A percentile compares a stretch with the other conserved stretches of the same genome.
These are phyloP conservation scores for Ephestia elutella DNA, from an alignment of 1,140 invertebrate genomes.

Conservation along the genomic window DNA sequence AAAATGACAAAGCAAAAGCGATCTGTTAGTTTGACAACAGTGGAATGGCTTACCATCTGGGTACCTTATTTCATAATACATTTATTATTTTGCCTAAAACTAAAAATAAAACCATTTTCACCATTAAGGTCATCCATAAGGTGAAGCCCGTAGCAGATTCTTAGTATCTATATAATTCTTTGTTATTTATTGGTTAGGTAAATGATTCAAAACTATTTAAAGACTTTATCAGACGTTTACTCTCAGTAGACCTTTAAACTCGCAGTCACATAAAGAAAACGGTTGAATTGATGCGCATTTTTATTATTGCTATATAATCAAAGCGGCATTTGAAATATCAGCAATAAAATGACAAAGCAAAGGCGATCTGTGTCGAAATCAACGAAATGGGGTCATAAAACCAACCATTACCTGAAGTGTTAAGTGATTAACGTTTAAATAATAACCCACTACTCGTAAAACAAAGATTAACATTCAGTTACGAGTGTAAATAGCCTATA, in stretches of 20 bases:
- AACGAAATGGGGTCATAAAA: slow-evolving; percentile 33
- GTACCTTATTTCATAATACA: no score
- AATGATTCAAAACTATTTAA: not conserved
- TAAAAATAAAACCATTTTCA: no score
- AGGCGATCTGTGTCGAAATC: slow-evolving; percentile 11
- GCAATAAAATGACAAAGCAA: not conserved
- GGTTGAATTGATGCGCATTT: not conserved
- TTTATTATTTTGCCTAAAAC: no score
- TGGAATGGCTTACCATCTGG: no score
- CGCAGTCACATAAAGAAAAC: not conserved
- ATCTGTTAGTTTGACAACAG: no score
- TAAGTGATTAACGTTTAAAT: slow-evolving; percentile 71
- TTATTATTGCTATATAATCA: not conserved
- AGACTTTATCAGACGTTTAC: not conserved
- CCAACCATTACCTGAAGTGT: slow-evolving; percentile 45
- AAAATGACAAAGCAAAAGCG: not conserved
- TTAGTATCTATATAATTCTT: no score
- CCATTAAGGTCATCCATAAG: no score
- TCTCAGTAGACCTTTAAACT: not conserved
- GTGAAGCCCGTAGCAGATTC: no score
- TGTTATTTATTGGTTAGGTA: not conserved
- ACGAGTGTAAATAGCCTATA: slow-evolving; percentile 72
- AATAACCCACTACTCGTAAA: slow-evolving; percentile 72
- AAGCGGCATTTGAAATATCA: not conserved
- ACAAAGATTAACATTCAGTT: slow-evolving; percentile 73